phyloP scores from a whole-genome alignment of 1,140 invertebrate genomes.

The Meloidogyne hapla region DNA sequence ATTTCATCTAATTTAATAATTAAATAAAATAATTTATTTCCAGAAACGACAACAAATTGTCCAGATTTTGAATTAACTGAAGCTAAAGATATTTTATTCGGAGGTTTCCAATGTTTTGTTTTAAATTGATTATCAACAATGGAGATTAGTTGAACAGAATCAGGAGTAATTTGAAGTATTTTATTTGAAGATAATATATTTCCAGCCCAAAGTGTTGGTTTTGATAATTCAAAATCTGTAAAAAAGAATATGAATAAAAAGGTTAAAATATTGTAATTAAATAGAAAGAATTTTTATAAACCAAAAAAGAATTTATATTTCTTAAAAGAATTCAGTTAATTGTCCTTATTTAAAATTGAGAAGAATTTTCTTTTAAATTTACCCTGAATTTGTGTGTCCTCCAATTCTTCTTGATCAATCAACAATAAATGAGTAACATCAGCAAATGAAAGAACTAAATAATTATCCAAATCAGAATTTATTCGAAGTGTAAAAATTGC shows the following conservation, averaged over 20 bases:
- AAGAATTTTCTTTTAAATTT: not conserved
- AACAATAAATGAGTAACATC: slow-evolving; percentile 72
- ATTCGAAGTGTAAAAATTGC: slow-evolving; percentile 65
- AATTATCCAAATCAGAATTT: slow-evolving; percentile 50
- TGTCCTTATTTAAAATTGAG: not conserved
- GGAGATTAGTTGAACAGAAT: slow-evolving; percentile 67
- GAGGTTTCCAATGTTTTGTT: slow-evolving; percentile 10
- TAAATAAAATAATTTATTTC: slow-evolving; percentile 83
- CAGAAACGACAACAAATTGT: slow-evolving; percentile 84
- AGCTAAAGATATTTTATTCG: slow-evolving; percentile 30
- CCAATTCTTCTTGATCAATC: slow-evolving; percentile 88
- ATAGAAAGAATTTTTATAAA: too few relatives aligned
- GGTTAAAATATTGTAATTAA: slow-evolving; percentile 23
- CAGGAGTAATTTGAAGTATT: slow-evolving; percentile 79
- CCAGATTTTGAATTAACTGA: slow-evolving; percentile 73
- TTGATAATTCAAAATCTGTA: slow-evolving; percentile 75
- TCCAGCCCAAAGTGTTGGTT: slow-evolving; percentile 88
- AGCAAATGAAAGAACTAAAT: slow-evolving; percentile 56
- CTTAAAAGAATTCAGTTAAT: not conserved
- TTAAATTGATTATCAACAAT: slow-evolving; percentile 24
- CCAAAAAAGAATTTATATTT: too few relatives aligned
- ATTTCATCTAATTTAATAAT: slow-evolving; percentile 74
- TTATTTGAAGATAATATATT: slow-evolving; percentile 79
- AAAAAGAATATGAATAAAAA: too few relatives aligned
- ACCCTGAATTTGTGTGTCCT: slow-evolving; percentile 83